phyloP scores from a whole-genome alignment of 2,888 invertebrate species.

The Protophormia terraenovae region DNA sequence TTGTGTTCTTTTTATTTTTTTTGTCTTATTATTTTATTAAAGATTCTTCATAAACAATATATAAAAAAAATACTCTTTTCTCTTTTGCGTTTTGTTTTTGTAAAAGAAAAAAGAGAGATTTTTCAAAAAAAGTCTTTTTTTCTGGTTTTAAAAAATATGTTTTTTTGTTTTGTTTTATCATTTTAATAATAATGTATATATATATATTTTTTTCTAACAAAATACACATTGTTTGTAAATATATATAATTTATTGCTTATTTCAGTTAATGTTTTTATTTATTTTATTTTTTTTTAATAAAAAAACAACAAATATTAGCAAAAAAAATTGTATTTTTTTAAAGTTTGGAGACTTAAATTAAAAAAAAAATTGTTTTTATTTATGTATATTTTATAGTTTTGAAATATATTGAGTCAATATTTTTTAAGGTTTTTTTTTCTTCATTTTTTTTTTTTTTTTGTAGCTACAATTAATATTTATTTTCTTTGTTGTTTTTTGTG shows the following conservation, averaged over 20 bases:
- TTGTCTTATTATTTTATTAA: not conserved
- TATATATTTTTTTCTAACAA: slow-evolving; percentile 54
- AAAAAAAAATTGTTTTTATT: slow-evolving; percentile 28
- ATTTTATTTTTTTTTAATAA: slow-evolving; percentile 12
- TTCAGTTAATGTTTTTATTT: slow-evolving; percentile 42
- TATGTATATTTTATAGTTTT: too few species aligned
- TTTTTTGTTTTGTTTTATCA: slow-evolving; percentile 27
- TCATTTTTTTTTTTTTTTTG: too few species aligned
- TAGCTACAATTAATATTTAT: slow-evolving; percentile 20
- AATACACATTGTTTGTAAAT: slow-evolving; percentile 64
- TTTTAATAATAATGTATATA: slow-evolving; percentile 37
- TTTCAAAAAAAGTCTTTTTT: slow-evolving; percentile 60
- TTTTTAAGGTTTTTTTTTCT: slow-evolving; percentile 3
- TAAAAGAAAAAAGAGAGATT: slow-evolving; percentile 21
- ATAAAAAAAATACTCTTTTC: slow-evolving; percentile 48
- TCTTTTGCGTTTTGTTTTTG: not conserved
- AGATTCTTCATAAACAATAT: slow-evolving; percentile 53
- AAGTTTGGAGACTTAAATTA: slow-evolving; percentile 46
- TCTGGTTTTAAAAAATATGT: slow-evolving; percentile 52
- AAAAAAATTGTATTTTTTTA: slow-evolving; percentile 54
- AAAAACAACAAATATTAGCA: slow-evolving; percentile 65
- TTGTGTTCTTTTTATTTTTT: not conserved
- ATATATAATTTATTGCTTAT: slow-evolving; percentile 65
- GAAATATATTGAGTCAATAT: slow-evolving; percentile 54
- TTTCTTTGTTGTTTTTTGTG: slow-evolving; percentile 12